Evolutionary conservation across 2,888 invertebrate species (phyloP).

Genomic region (Luffia ferchaultella): DNA sequence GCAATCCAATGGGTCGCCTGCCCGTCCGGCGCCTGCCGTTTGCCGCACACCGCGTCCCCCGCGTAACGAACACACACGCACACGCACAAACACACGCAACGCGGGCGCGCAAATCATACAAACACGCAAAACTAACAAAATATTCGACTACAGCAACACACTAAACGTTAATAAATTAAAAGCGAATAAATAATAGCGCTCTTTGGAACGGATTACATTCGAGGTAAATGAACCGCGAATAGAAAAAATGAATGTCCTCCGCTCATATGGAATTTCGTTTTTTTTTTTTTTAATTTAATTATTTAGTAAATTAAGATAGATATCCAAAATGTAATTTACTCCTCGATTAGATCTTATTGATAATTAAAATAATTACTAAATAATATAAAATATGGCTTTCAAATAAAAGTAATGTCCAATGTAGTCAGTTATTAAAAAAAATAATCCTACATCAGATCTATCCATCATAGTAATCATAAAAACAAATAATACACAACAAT

Average conservation of each 20-base stretch:
- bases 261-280: neutral
- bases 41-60: conserved; percentile 19
- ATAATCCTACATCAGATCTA: neutral
- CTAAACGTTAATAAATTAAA: conserved; percentile 6
- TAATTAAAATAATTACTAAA: conserved; percentile 13
- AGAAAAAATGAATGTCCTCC: neutral
- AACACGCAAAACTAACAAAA: conserved; percentile 2
- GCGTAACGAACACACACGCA: conserved; percentile 19
- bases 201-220: conserved; percentile 54
- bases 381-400: conserved; percentile 22
- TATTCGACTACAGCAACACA: neutral
- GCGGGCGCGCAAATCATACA: neutral
- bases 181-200: conserved; percentile 47
- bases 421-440: neutral
- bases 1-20: conserved; percentile 31
- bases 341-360: neutral
- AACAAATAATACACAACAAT: neutral
- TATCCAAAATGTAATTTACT: neutral
- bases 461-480: neutral
- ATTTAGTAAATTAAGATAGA: no score
- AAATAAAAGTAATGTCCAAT: neutral
- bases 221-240: conserved; percentile 28
- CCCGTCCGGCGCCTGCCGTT: conserved; percentile 22
- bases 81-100: conserved; percentile 9
- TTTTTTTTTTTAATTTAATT: no score